Evolutionary conservation across 1,140 invertebrate genomes (phyloP), one percentile per base, ranked within the genome.

Genomic region (Zaprionus lachaisei): DNA sequence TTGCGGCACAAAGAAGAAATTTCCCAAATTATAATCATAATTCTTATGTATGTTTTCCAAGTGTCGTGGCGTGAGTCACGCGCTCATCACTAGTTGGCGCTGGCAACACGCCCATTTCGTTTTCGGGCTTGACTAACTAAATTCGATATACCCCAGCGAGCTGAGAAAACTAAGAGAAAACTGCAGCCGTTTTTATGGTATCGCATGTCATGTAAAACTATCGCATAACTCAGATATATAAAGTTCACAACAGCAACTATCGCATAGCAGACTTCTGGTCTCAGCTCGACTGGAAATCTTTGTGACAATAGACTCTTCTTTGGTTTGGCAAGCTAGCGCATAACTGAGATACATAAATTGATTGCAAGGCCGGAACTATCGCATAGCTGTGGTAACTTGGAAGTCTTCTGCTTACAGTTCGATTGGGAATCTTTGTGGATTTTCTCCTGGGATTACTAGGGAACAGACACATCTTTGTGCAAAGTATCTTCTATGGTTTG

Each of bases 11-110:
- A 37, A 38, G 22, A 37, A 24, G 31, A 64, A 47, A 47, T 47
- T 34, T 67, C 24, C 17, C 24, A 73, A 54, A 68, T 68, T 49
- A n/a, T 54, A 55, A 73, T 68, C 47, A 58, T 57, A 37, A 54
- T 51, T 26, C 41, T 41, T 37, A 17, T 66, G 37, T 61, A 24
- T 64, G 22, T 17, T 55, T 49, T 22, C 31, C 37, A 24, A 11
- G 20, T 14, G 24, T 55, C 55, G 55, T 34, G 28, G 24, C 56
- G 70, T 72, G 61, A 44, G 51, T 47, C 70, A 72, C 70, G 70
- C n/a, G 38, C 44, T 17, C 61, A 72, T 44, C 69, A 5, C 69
- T 31, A 41, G 26, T 6, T 20, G 7, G 24, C n/a, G 47, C 5
- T 51, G 47, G 9, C 12, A 51, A 22, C 17, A 51, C 47, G 47